These are phyloP conservation scores for Abramis brama DNA, from an alignment of 2,113 vertebrate genomes.

Conservation along the genomic window DNA sequence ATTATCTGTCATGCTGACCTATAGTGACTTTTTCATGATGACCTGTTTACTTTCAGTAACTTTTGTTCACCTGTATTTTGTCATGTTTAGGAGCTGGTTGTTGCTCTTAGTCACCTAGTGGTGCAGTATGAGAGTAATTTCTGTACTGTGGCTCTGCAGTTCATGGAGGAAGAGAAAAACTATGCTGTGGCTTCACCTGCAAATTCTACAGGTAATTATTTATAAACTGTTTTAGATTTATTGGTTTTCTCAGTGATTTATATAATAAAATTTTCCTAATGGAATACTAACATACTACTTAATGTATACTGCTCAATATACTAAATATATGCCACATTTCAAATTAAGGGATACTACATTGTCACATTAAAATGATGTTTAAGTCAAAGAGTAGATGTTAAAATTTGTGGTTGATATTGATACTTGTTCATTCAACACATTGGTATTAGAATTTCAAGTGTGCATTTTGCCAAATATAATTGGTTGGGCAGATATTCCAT, in stretches of 20 bases:
- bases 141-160: slow-evolving; percentile 96
- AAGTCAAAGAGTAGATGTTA: background rate
- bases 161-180: slow-evolving; percentile 98
- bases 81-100: slow-evolving; percentile 89
- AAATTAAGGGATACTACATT: background rate
- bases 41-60: background rate
- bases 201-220: slow-evolving; percentile 78
- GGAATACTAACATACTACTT: background rate
- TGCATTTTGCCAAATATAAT: background rate
- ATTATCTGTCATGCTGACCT: background rate
- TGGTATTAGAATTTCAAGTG: too few species aligned
- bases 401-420: background rate
- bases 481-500: background rate
- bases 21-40: background rate
- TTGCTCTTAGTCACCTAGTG: slow-evolving; percentile 95
- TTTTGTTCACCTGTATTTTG: background rate
- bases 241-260: background rate
- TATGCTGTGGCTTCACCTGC: slow-evolving; percentile 90
- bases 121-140: slow-evolving; percentile 98
- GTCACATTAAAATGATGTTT: background rate
- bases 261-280: background rate
- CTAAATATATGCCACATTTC: background rate
- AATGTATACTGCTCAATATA: background rate
- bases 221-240: background rate
- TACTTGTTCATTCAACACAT: background rate